Conservation (phyloP, 2,888 invertebrate genomes). For the Azorinus chamasolen region DNA sequence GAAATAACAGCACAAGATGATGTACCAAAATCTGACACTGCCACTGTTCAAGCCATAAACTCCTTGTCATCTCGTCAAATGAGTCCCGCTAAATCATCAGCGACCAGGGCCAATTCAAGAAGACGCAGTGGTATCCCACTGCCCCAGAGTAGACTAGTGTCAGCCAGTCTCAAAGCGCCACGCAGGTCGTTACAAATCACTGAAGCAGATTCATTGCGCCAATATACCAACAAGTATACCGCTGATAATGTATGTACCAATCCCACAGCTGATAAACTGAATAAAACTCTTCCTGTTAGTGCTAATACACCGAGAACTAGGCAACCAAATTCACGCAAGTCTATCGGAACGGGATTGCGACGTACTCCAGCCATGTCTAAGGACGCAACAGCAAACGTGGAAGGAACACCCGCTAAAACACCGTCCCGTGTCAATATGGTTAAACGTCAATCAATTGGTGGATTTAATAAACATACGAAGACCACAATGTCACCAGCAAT, state of each 20-base stretch:
- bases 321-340: too few species aligned
- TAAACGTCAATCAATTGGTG: neutral
- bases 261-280: too few species aligned
- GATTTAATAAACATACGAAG: conserved; percentile 2
- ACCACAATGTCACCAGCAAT: neutral
- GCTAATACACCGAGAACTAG: too few species aligned
- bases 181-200: too few species aligned
- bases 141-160: neutral
- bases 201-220: too few species aligned
- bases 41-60: neutral
- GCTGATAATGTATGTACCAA: too few species aligned
- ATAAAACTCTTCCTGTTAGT: too few species aligned
- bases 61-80: neutral
- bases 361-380: too few species aligned
- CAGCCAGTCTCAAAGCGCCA: too few species aligned
- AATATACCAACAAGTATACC: too few species aligned
- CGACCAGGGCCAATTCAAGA: neutral
- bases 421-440: conserved; percentile 5
- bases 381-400: neutral
- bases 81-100: neutral
- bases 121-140: conserved; percentile 12
- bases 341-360: too few species aligned
- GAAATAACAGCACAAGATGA: neutral
- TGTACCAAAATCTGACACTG: neutral
- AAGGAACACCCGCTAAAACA: neutral